Conservation (phyloP, 1,140 invertebrate genomes). For the Ladona fulva region DNA sequence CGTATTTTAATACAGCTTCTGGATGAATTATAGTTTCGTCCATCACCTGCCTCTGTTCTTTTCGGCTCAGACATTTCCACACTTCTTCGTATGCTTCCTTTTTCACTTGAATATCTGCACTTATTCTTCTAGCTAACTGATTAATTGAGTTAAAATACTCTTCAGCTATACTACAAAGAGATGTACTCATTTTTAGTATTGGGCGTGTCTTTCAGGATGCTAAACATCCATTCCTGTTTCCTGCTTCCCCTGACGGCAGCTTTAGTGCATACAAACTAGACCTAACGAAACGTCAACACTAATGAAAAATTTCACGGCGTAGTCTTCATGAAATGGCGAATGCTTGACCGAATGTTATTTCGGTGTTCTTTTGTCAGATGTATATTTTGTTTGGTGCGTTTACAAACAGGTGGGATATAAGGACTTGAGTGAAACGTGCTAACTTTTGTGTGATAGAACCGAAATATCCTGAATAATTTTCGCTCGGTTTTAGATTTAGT, state of each 20-base stretch:
- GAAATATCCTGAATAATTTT: no score
- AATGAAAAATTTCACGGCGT: no score
- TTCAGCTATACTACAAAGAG: slow-evolving; percentile 37
- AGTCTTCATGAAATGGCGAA: no score
- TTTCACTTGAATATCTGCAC: slow-evolving; percentile 54
- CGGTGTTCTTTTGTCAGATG: no score
- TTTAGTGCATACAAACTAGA: neutral
- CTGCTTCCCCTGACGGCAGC: neutral
- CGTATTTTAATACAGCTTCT: slow-evolving; percentile 58
- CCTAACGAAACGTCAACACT: no score
- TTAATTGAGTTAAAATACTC: slow-evolving; percentile 62
- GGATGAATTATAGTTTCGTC: slow-evolving; percentile 68
- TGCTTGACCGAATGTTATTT: no score
- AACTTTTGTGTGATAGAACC: no score
- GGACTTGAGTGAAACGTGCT: no score
- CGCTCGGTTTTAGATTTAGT: neutral
- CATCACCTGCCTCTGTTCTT: slow-evolving; percentile 61
- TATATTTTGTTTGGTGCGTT: no score
- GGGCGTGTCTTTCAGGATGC: neutral
- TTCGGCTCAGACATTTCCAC: slow-evolving; percentile 53
- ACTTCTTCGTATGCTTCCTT: slow-evolving; percentile 58
- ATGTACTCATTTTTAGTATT: neutral
- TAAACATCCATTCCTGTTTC: neutral
- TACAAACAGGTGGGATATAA: no score
- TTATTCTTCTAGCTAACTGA: slow-evolving; percentile 54